Conservation (phyloP, 2,113 vertebrate genomes). For the Atherinomorus stipes region DNA sequence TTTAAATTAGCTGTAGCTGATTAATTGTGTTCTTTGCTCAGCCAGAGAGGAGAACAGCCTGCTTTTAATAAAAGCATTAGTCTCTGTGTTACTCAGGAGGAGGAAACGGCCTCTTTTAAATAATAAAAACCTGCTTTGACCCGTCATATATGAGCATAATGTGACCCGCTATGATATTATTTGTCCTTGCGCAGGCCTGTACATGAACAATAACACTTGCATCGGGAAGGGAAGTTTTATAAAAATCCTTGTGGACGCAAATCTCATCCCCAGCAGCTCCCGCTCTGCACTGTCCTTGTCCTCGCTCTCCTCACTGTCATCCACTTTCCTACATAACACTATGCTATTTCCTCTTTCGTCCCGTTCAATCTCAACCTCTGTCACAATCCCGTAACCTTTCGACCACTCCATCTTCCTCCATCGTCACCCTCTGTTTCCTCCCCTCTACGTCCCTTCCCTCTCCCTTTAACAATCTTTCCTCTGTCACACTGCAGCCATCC, state of each 20-base stretch:
- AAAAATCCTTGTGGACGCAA: conserved; percentile 29
- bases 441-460: conserved; percentile 18
- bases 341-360: conserved; percentile 66
- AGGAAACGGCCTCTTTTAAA: too few species aligned
- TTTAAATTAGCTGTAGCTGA: too few species aligned
- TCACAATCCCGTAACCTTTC: conserved; percentile 58
- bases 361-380: conserved; percentile 69
- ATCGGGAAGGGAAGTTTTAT: conserved; percentile 18
- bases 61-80: not conserved
- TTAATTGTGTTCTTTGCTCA: too few species aligned
- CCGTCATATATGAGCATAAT: not conserved
- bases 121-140: not conserved
- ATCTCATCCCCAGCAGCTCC: conserved; percentile 26
- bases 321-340: conserved; percentile 46
- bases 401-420: conserved; percentile 57
- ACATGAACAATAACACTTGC: conserved; percentile 3
- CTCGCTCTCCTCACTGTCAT: conserved; percentile 36
- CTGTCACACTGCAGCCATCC: conserved; percentile 64
- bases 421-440: conserved; percentile 36
- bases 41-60: too few species aligned
- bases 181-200: not conserved
- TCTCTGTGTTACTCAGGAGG: too few species aligned
- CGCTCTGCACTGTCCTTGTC: conserved; percentile 33
- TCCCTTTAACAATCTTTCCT: conserved; percentile 50
- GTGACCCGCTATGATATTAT: not conserved